Conservation (phyloP, 2,113 vertebrate genomes). For the Sebastes schlegelii region DNA sequence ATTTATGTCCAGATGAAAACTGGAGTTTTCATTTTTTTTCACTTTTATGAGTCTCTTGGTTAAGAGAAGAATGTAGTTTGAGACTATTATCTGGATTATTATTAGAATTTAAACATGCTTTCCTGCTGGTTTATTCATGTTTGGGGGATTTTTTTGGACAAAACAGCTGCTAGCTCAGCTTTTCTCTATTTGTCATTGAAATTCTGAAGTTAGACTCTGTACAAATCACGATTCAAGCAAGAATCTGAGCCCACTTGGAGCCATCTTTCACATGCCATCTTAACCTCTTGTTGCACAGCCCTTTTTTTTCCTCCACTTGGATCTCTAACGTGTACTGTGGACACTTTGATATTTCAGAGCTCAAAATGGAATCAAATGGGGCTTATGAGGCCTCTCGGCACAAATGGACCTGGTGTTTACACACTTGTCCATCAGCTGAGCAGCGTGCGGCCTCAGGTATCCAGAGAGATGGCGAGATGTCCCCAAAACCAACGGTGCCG, state of each 20-base stretch:
- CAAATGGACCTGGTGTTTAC: conserved; percentile 85
- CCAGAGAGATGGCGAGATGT: conserved; percentile 74
- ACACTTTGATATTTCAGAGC: conserved; percentile 57
- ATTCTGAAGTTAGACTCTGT: background rate
- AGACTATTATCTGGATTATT: background rate
- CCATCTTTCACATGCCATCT: conserved; percentile 9
- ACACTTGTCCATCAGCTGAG: conserved; percentile 83
- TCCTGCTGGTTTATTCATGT: background rate
- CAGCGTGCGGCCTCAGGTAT: conserved; percentile 72
- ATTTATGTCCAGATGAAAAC: conserved; percentile 49
- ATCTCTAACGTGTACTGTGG: conserved; percentile 30
- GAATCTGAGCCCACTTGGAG: background rate
- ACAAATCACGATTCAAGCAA: background rate
- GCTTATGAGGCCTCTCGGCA: conserved; percentile 67
- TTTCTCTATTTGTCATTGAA: background rate
- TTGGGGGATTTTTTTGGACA: background rate
- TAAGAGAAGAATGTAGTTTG: conserved; percentile 5
- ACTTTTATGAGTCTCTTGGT: background rate
- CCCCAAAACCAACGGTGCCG: conserved; percentile 53
- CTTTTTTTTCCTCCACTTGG: conserved; percentile 10
- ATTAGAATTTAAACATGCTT: background rate
- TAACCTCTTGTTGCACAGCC: conserved; percentile 23
- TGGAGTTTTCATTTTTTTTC: conserved; percentile 26
- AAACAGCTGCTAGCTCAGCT: background rate
- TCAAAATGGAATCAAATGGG: conserved; percentile 72